Base-by-base conservation (phyloP, 2,113 vertebrate species). In the Lophius piscatorius region DNA sequence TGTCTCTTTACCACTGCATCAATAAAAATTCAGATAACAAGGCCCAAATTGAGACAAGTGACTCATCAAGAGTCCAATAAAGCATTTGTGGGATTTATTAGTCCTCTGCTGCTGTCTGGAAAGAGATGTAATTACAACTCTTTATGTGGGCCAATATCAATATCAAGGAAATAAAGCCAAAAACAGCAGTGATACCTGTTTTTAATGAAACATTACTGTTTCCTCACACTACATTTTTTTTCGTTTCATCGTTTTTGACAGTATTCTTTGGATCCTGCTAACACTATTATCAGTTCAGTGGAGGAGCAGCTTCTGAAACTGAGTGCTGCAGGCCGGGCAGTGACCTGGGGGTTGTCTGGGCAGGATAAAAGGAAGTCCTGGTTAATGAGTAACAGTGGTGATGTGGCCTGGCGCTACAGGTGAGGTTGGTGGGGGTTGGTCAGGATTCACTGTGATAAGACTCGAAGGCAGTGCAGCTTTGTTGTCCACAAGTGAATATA, bases 281-380 rank as follows among this genome's bases (percentile, higher is more conserved):
- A 47, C 41, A 55, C 48, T 47, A 54, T 41, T 2, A 14, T 36
- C 29, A 10, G 9, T 28, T 28, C 26, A 22, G 50, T 28, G 63
- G 2, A 10, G 12, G 38, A 40, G 24, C 20, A 2, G 48, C 66
- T 56, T 48, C 48, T 66, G 75, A 77, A 78, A 52, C 48, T n/a
- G 42, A 62, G 31, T 17, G 13, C 56, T 8, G 54, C 45, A 50
- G 77, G 55, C 63, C 78, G 83, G 83, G 72, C 82, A 83, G 63
- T 87, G 86, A 89, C 87, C 87, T 68, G n/a, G 6, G 77, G 87
- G 85, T 74, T 85, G 87, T 88, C 84, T 87, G 82, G 74, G 57
- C 64, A 57, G 77, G 87, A 87, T 89, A 83, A 87, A 88, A 86
- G 83, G 83, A 89, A 89, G 87, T 89, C 70, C 84, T 84, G 84